These are phyloP conservation scores for Lepus oiostolus DNA, from an alignment of 2,797 vertebrate genomes.

Conservation along the genomic window DNA sequence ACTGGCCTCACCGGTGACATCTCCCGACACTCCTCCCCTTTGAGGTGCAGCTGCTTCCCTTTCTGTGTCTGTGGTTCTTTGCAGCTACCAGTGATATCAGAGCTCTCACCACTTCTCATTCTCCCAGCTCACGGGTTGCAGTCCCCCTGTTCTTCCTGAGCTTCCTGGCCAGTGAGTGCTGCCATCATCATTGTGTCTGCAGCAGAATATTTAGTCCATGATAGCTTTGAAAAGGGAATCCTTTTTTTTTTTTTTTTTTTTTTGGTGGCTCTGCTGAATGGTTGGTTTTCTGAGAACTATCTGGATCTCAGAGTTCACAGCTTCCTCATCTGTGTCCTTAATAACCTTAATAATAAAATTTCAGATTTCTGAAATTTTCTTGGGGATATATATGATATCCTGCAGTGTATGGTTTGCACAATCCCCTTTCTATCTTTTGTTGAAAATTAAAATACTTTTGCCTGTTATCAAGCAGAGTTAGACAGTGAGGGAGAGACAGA, in stretches of 20 bases:
- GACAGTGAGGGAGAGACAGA: no score
- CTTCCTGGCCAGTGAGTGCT: background rate
- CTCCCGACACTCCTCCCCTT: background rate
- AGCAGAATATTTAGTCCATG: background rate
- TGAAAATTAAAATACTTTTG: slow-evolving; percentile 43
- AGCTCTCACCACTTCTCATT: background rate
- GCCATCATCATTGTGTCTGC: background rate
- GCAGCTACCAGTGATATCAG: background rate
- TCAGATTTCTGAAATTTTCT: background rate
- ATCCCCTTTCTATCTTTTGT: background rate
- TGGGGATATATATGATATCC: background rate
- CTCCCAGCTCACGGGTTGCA: background rate
- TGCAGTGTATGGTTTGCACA: background rate
- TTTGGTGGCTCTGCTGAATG: background rate
- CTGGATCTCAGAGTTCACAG: background rate
- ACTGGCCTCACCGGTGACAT: background rate
- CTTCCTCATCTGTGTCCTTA: background rate
- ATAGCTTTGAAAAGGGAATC: background rate
- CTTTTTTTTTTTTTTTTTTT: background rate
- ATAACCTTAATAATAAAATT: background rate
- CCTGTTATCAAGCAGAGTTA: background rate
- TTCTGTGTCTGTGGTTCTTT: background rate
- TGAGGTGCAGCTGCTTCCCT: background rate
- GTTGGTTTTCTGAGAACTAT: background rate
- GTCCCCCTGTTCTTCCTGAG: background rate